Conservation (phyloP, 2,797 vertebrate species). For the Ptychadena robeensis region DNA sequence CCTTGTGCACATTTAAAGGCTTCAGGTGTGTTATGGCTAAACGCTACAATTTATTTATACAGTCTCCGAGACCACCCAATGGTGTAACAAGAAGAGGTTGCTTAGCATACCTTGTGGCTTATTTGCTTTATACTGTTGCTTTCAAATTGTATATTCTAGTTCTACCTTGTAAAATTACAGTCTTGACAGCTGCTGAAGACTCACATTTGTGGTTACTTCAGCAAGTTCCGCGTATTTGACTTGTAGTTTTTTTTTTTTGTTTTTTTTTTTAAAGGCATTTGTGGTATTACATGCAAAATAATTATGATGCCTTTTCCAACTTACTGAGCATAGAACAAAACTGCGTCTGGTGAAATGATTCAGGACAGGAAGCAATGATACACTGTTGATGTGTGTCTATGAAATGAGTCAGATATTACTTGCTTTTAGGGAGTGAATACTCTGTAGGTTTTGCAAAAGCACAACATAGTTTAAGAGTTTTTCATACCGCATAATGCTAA, state of each 20-base stretch:
- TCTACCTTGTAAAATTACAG: constrained; percentile 58
- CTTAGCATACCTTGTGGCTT: constrained; percentile 55
- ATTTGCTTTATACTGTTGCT: constrained; percentile 57
- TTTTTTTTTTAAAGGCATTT: constrained; percentile 51
- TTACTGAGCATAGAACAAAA: constrained; percentile 22
- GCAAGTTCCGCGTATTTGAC: constrained; percentile 57
- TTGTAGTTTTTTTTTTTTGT: constrained; percentile 60
- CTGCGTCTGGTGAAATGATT: not conserved
- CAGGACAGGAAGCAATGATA: constrained; percentile 39
- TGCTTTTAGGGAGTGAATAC: constrained; percentile 12
- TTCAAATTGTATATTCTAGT: constrained; percentile 58
- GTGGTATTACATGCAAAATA: constrained; percentile 40
- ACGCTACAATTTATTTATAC: constrained; percentile 60
- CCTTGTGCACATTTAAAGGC: constrained; percentile 58
- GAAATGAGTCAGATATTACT: constrained; percentile 39
- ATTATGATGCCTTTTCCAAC: not conserved
- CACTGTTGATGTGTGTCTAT: constrained; percentile 1
- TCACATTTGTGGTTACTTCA: constrained; percentile 53
- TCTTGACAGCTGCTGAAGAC: constrained; percentile 60
- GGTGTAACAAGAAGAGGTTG: constrained; percentile 55
- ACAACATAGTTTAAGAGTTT: not conserved
- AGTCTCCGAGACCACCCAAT: constrained; percentile 48
- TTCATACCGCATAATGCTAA: no score
- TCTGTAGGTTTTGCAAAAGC: not conserved
- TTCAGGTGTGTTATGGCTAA: constrained; percentile 65